A percentile compares a stretch with the other conserved stretches of the same genome.
Conservation (phyloP, 2,113 vertebrate species). For the Nematolebias whitei region DNA sequence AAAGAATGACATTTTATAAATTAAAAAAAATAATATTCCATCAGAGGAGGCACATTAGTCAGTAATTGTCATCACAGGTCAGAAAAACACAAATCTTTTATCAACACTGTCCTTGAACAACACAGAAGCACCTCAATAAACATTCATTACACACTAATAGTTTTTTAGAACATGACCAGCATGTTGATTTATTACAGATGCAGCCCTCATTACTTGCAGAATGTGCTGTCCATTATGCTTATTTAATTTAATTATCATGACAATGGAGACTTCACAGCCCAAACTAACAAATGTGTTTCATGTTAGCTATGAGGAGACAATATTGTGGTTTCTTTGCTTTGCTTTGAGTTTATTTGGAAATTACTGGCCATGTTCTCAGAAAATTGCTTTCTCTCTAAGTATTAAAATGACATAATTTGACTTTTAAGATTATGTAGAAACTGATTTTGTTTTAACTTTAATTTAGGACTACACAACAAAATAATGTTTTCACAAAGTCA, state of each 20-base stretch:
- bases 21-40: too few relatives aligned
- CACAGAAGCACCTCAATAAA: too few relatives aligned
- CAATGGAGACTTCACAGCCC: background rate
- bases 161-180: background rate
- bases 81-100: too few relatives aligned
- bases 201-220: background rate
- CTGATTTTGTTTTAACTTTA: background rate
- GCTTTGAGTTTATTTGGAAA: constrained; percentile 19
- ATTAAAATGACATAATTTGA: background rate
- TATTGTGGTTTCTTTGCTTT: constrained; percentile 1
- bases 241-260: constrained; percentile 11
- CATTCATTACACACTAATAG: constrained; percentile 13
- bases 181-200: constrained; percentile 6
- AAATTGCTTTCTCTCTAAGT: background rate
- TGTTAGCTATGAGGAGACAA: background rate
- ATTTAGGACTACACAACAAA: background rate
- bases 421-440: background rate
- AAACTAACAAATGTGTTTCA: background rate
- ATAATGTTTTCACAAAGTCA: background rate
- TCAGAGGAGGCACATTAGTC: too few relatives aligned
- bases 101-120: too few relatives aligned
- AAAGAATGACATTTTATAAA: too few relatives aligned
- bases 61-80: too few relatives aligned
- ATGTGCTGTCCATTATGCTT: background rate
- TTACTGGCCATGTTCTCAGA: background rate